Evolutionary conservation across 2,113 vertebrate genomes (phyloP), one percentile per base, ranked within the genome.

Genomic region (Lophochroa leadbeateri): DNA sequence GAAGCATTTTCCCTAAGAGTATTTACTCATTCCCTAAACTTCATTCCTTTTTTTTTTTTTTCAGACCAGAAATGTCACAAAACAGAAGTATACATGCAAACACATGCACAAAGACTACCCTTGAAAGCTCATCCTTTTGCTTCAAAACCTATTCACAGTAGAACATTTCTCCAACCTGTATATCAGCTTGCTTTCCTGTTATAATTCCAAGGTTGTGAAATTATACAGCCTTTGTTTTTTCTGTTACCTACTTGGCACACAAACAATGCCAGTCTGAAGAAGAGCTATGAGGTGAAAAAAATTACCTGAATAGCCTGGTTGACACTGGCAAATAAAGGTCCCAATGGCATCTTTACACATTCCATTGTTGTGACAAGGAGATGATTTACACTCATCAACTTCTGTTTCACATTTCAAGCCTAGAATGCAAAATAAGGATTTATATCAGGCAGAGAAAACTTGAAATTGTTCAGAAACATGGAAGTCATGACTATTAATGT

Each of bases 401-500:
- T 99, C 98, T 44, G 97, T 97, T 97, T 99, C 99, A 98, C 99
- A 99, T 94, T 99, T 99, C 74, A 99, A 98, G 76, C 99, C 99
- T 99, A 94, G 69, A 97, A 97, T 11, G 67, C 28, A 98, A 97
- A 94, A 58, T 46, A 95, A 90, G 23, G 53, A 71, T 18, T 28
- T 39, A 75, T 53, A 92, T 72, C 10, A 88, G 16, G 11, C 64
- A 90, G 7, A 69, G 9, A 82, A 93, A 79, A 64, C 33, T 24
- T 60, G 15, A 64, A 60, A 49, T 60, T 52, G 17, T 60, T 82
- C 61, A 76, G 17, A 88, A 90, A 93, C 25, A 39, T 1, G 49
- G 13, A 91, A 63, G 17, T n/a, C 7, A n/a, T 12, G 13, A 75
- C 33, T 83, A 43, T 43, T 70, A 47, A 63, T 41, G 23, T 3